Evolutionary conservation across 2,888 invertebrate species (phyloP).

Genomic region (Athalia rosae): DNA sequence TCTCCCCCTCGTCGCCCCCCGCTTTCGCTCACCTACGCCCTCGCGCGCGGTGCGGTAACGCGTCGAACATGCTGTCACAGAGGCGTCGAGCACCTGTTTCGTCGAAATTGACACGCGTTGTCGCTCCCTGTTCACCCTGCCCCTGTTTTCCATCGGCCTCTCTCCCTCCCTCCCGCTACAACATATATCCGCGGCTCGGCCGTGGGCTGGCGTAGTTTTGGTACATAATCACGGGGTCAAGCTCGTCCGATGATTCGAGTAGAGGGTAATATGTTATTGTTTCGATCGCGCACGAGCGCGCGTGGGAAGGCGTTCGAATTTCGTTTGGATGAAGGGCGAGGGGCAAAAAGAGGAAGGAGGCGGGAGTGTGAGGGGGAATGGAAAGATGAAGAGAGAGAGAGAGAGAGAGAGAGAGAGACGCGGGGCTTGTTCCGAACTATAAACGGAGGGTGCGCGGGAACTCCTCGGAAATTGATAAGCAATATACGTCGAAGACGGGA

Average conservation of each 20-base stretch:
- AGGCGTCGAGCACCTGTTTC: slow-evolving; percentile 71
- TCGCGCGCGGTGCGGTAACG: slow-evolving; percentile 54
- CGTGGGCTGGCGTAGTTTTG: slow-evolving; percentile 31
- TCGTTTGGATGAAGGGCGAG: background rate
- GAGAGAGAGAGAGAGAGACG: background rate
- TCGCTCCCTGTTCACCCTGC: slow-evolving; percentile 52
- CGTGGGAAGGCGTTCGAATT: background rate
- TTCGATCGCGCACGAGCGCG: background rate
- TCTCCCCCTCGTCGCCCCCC: slow-evolving; percentile 45
- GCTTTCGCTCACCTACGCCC: slow-evolving; percentile 51
- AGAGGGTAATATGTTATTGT: slow-evolving; percentile 2
- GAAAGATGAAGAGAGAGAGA: background rate
- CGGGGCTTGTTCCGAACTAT: background rate
- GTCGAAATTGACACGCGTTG: slow-evolving; percentile 68
- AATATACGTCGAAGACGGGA: slow-evolving; percentile 20
- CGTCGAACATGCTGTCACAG: slow-evolving; percentile 68
- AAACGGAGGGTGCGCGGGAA: slow-evolving; percentile 3
- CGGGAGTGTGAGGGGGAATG: background rate
- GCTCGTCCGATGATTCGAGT: background rate
- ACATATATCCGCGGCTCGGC: slow-evolving; percentile 53
- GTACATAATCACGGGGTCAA: background rate
- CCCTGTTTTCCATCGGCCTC: slow-evolving; percentile 51
- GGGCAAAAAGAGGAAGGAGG: background rate
- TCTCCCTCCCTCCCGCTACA: slow-evolving; percentile 39
- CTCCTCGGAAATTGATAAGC: slow-evolving; percentile 40